A percentile compares a stretch with the other conserved stretches of the same genome.
Conservation (phyloP, 2,888 invertebrate species). For the Mactromeris polynyma region DNA sequence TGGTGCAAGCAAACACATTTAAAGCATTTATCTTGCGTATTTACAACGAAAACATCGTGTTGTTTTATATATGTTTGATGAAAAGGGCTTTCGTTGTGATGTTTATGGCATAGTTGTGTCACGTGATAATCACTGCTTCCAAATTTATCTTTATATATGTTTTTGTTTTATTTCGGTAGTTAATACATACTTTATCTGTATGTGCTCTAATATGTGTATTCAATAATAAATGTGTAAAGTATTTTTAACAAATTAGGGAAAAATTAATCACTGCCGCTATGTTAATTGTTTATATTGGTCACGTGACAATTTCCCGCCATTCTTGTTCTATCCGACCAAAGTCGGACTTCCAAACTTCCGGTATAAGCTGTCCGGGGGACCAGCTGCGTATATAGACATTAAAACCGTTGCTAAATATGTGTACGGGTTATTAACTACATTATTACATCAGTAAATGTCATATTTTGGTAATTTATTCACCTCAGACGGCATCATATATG, state of each 20-base stretch:
- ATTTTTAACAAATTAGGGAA: no score
- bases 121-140: not conserved
- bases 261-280: not conserved
- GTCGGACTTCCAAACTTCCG: not conserved
- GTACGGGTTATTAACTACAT: constrained; percentile 2
- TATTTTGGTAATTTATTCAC: not conserved
- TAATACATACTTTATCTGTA: no score
- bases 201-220: no score
- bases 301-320: not conserved
- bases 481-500: not conserved
- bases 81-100: not conserved
- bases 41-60: not conserved
- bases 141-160: not conserved
- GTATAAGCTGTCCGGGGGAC: not conserved
- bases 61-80: not conserved
- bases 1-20: not conserved
- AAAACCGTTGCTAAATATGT: constrained; percentile 30
- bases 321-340: not conserved
- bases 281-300: not conserved
- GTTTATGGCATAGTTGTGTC: not conserved
- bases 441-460: constrained; percentile 39
- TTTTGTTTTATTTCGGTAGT: no score
- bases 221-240: no score
- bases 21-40: not conserved
- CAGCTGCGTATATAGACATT: not conserved